These are phyloP conservation scores for Agriopis marginaria DNA, from an alignment of 2,888 invertebrate genomes.

Conservation along the genomic window DNA sequence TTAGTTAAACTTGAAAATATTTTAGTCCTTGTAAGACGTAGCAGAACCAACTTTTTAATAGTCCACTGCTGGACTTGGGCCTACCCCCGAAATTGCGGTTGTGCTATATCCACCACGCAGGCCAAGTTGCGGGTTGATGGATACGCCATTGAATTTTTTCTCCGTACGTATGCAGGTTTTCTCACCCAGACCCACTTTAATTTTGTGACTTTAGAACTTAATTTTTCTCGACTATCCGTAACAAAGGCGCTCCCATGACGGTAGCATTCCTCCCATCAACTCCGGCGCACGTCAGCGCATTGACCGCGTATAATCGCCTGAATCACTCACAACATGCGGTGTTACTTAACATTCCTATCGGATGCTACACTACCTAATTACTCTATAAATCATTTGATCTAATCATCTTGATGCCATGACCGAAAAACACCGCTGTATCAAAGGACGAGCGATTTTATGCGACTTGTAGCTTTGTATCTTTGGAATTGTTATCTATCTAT, in stretches of 20 bases:
- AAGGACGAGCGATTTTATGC: conserved; percentile 32
- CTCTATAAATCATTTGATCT: conserved; percentile 75
- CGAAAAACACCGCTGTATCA: conserved; percentile 39
- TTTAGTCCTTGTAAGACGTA: no score
- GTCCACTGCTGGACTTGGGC: no score
- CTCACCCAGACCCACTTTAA: no score
- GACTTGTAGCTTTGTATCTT: background rate
- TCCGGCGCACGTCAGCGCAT: conserved; percentile 60
- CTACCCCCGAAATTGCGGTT: no score
- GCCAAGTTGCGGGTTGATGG: no score
- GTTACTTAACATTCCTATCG: conserved; percentile 82
- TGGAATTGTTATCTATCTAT: no score
- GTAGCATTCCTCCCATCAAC: conserved; percentile 19
- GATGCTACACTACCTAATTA: conserved; percentile 69
- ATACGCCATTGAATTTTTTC: no score
- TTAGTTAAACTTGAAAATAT: no score
- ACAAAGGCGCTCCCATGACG: conserved; percentile 23
- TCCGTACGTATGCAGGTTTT: no score
- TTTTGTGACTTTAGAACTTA: no score
- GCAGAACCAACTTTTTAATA: no score
- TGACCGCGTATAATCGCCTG: conserved; percentile 78
- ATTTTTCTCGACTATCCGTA: background rate
- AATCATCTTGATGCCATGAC: conserved; percentile 46
- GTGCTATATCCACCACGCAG: no score
- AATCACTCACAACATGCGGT: conserved; percentile 75